Conservation (phyloP, 35 echinoderm and acorn worm genomes). For the Heliocidaris tuberculata region DNA sequence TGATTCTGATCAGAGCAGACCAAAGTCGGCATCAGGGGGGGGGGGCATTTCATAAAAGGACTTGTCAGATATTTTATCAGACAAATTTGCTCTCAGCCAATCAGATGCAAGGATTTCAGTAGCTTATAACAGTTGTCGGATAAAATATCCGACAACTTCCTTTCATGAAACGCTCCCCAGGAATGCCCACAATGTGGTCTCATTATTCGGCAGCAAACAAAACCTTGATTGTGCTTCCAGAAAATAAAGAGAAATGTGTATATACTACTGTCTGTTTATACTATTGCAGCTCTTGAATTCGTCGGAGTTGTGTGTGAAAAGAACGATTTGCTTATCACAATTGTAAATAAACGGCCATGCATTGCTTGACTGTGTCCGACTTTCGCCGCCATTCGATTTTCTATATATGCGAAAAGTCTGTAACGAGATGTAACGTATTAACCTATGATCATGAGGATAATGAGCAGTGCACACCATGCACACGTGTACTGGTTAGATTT, state of each 20-base stretch:
- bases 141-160: too few species aligned
- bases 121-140: too few species aligned
- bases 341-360: neutral
- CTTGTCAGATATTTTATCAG: too few species aligned
- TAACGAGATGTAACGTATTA: too few species aligned
- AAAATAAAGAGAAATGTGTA: neutral
- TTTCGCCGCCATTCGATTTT: neutral
- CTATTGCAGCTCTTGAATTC: neutral
- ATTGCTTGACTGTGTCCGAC: neutral
- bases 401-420: neutral
- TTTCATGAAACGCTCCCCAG: too few species aligned
- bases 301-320: neutral
- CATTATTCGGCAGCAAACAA: neutral
- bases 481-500: neutral
- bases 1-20: too few species aligned
- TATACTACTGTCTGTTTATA: neutral
- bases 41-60: too few species aligned
- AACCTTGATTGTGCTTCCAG: neutral
- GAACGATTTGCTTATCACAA: neutral
- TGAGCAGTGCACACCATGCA: too few species aligned
- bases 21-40: too few species aligned
- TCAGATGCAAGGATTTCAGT: too few species aligned
- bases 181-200: neutral
- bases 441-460: too few species aligned
- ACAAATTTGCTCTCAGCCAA: too few species aligned